These are phyloP conservation scores for Biston stratarius DNA, from an alignment of 2,888 invertebrate genomes.

Conservation along the genomic window DNA sequence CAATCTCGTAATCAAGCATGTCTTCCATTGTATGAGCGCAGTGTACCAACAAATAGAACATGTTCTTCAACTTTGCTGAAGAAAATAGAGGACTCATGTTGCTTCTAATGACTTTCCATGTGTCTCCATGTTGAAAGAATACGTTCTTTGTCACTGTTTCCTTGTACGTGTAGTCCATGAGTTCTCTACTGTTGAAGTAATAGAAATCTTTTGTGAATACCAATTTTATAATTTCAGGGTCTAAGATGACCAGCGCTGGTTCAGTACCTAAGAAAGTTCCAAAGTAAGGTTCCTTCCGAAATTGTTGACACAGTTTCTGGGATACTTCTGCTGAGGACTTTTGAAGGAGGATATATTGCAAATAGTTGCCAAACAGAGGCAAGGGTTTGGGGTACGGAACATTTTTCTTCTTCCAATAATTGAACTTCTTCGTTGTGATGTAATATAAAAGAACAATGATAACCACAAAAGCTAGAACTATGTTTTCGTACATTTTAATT, in stretches of 20 bases:
- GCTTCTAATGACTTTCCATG: conserved; percentile 49
- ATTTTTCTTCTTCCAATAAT: conserved; percentile 39
- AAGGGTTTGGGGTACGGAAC: conserved; percentile 36
- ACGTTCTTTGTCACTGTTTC: conserved; percentile 46
- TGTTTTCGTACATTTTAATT: conserved; percentile 6
- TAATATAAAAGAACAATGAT: conserved; percentile 23
- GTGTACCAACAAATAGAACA: conserved; percentile 52
- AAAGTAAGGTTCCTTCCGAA: conserved; percentile 25
- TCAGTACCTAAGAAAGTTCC: conserved; percentile 42
- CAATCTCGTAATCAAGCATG: conserved; percentile 36
- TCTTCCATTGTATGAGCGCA: conserved; percentile 41
- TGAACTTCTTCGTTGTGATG: conserved; percentile 28
- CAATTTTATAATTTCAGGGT: conserved; percentile 48
- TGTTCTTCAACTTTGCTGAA: conserved; percentile 48
- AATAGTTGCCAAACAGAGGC: conserved; percentile 43
- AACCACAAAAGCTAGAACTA: not conserved
- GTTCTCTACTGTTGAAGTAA: conserved; percentile 48
- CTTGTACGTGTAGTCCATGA: conserved; percentile 38
- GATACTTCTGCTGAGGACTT: conserved; percentile 28
- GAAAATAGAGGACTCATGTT: conserved; percentile 49
- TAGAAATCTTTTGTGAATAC: conserved; percentile 50
- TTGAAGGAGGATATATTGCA: conserved; percentile 32
- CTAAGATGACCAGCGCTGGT: conserved; percentile 44
- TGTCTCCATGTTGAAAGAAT: conserved; percentile 47
- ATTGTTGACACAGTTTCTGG: conserved; percentile 25